A percentile compares a stretch with the other conserved stretches of the same genome.
phyloP scores from a whole-genome alignment of 2,797 vertebrate species.

The Peromyscus melanophrys region DNA sequence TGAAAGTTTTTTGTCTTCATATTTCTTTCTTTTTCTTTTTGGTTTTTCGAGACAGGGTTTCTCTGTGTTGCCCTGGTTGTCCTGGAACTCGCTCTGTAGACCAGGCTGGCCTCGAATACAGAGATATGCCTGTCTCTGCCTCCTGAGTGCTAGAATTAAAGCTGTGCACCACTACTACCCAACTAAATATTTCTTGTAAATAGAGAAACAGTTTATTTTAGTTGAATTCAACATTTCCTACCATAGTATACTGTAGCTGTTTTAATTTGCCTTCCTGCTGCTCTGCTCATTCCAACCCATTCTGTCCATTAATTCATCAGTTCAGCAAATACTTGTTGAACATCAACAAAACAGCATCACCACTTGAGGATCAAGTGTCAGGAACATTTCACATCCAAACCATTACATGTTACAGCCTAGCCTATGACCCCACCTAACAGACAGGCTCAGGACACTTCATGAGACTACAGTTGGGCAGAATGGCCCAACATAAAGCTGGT shows the following conservation, averaged over 20 bases:
- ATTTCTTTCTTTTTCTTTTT: neutral
- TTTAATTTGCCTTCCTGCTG: constrained; percentile 40
- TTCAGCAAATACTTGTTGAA: constrained; percentile 36
- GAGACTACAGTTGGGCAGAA: neutral
- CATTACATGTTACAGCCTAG: neutral
- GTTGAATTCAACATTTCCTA: neutral
- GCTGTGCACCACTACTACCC: neutral
- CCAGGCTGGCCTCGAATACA: neutral
- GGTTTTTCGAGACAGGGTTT: neutral
- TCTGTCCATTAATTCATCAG: constrained; percentile 35
- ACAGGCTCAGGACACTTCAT: neutral
- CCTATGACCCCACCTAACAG: neutral
- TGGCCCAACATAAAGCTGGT: neutral
- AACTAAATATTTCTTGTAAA: constrained; percentile 19
- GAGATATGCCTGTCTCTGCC: neutral
- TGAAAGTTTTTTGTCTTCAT: constrained; percentile 56
- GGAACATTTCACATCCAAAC: neutral
- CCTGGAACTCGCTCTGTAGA: neutral
- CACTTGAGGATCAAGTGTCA: neutral
- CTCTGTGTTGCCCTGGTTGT: neutral
- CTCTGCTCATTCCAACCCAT: neutral
- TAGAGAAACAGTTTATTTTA: constrained; percentile 20
- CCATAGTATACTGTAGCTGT: neutral
- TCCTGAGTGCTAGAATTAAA: neutral
- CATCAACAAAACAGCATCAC: neutral